phyloP scores from a whole-genome alignment of 2,113 vertebrate species.

The Lophura nycthemera region DNA sequence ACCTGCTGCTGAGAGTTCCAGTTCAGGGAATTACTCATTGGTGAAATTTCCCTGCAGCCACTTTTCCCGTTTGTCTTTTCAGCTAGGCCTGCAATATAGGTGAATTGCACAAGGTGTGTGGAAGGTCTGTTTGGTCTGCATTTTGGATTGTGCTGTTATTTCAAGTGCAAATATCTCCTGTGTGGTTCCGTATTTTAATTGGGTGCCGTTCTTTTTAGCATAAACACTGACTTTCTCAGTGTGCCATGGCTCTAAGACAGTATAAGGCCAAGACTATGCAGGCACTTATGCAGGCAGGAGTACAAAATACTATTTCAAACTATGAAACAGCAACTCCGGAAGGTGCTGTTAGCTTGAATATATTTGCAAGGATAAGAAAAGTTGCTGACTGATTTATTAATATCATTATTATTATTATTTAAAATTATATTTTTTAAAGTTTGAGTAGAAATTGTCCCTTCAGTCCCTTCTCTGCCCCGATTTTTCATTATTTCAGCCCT shows the following conservation, averaged over 20 bases:
- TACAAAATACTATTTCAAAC: background rate
- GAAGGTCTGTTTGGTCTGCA: background rate
- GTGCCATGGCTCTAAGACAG: background rate
- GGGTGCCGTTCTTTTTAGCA: background rate
- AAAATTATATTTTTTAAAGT: background rate
- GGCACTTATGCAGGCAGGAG: background rate
- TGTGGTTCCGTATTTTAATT: background rate
- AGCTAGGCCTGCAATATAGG: background rate
- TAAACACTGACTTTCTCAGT: background rate
- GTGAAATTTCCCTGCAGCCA: background rate
- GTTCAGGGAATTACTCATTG: background rate
- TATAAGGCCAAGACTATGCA: background rate
- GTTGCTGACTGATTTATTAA: background rate
- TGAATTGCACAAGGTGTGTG: background rate
- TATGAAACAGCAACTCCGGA: background rate
- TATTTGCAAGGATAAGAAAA: background rate
- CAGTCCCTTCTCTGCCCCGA: background rate
- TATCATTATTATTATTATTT: background rate
- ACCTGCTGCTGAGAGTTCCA: background rate
- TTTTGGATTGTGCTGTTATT: background rate
- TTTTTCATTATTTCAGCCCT: background rate
- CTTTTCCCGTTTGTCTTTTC: background rate
- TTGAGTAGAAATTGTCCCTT: background rate
- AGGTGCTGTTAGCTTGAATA: background rate
- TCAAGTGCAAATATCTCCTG: background rate